phyloP scores from a whole-genome alignment of 2,888 invertebrate species.

The Adelphocoris suturalis region DNA sequence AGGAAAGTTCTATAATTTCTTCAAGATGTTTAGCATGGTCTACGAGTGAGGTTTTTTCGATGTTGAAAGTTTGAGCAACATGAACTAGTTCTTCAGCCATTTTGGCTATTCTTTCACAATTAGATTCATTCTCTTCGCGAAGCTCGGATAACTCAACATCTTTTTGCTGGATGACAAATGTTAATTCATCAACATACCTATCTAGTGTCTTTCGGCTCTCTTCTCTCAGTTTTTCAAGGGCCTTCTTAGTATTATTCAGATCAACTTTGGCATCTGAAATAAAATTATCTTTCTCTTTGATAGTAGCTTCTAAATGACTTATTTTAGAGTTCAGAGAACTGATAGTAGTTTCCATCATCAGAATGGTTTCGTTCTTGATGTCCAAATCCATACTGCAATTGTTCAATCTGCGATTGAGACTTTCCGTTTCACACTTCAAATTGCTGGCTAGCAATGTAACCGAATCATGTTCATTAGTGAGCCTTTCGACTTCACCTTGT shows the following conservation, averaged over 20 bases:
- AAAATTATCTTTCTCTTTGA: not conserved
- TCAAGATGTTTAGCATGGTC: slow-evolving; percentile 51
- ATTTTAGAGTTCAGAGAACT: not conserved
- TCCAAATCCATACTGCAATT: slow-evolving; percentile 58
- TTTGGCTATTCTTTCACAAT: slow-evolving; percentile 11
- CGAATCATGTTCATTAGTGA: not conserved
- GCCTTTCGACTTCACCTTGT: not conserved
- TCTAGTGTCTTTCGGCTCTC: not conserved
- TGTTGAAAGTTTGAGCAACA: slow-evolving; percentile 34
- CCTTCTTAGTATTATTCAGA: not conserved
- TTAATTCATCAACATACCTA: not conserved
- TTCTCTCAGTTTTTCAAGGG: not conserved
- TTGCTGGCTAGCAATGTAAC: not conserved
- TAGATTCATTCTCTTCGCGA: slow-evolving; percentile 22
- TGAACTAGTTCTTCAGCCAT: slow-evolving; percentile 55
- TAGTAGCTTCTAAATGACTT: not conserved
- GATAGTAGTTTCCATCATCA: slow-evolving; percentile 42
- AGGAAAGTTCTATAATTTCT: not conserved
- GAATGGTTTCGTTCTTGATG: slow-evolving; percentile 58
- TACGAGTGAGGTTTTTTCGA: slow-evolving; percentile 44
- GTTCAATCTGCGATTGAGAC: slow-evolving; percentile 13
- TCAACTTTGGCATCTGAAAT: not conserved
- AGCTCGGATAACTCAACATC: slow-evolving; percentile 30
- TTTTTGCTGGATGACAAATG: not conserved
- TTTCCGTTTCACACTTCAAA: not conserved